Conservation (phyloP, 2,888 invertebrate species). For the Lasioglossum marginatum region DNA sequence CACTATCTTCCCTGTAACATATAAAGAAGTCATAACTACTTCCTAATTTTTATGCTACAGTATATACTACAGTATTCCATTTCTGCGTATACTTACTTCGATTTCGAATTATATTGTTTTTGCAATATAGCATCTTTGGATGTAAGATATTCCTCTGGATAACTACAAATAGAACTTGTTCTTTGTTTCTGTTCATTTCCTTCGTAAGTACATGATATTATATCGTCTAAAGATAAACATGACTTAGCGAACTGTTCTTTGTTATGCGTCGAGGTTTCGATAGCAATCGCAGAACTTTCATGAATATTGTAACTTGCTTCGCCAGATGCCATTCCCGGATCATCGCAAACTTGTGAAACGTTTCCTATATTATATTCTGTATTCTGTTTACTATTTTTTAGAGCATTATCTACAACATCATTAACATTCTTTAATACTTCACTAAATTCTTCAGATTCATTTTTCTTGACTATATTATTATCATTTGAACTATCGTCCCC, state of each 20-base stretch:
- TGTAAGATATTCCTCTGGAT: conserved; percentile 63
- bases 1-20: conserved; percentile 36
- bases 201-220: conserved; percentile 57
- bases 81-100: conserved; percentile 62
- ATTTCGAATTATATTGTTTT: conserved; percentile 66
- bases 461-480: conserved; percentile 64
- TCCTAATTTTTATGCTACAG: background rate
- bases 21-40: conserved; percentile 11
- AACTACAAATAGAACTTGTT: conserved; percentile 68
- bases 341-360: conserved; percentile 41
- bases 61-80: background rate
- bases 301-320: conserved; percentile 45
- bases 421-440: conserved; percentile 59
- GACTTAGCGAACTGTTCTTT: conserved; percentile 62
- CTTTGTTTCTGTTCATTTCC: conserved; percentile 63
- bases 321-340: conserved; percentile 23
- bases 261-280: conserved; percentile 41
- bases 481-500: conserved; percentile 77
- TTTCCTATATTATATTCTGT: conserved; percentile 35
- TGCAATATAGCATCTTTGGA: conserved; percentile 42
- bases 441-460: conserved; percentile 55
- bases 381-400: conserved; percentile 54
- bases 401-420: conserved; percentile 38
- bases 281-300: conserved; percentile 21
- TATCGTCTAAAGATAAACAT: conserved; percentile 67